Conservation (phyloP, 1,140 invertebrate species). For the Neoseiulus cucumeris region DNA sequence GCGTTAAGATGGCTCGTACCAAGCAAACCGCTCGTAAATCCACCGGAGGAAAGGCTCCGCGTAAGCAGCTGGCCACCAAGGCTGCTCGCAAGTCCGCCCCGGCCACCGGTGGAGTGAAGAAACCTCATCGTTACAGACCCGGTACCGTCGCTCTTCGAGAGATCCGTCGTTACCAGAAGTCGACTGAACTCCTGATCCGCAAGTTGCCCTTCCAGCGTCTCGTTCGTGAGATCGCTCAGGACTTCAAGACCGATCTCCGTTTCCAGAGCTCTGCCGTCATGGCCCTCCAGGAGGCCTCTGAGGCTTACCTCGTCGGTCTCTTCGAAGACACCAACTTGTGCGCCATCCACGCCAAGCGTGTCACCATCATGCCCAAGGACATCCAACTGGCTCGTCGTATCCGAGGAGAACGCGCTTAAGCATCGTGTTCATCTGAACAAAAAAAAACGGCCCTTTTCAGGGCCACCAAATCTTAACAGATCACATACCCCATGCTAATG, state of each 20-base stretch:
- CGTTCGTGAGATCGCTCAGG: conserved; percentile 64
- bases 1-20: conserved; percentile 47
- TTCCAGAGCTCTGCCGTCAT: conserved; percentile 36
- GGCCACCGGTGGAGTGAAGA: conserved; percentile 35
- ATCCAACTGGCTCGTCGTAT: conserved; percentile 64
- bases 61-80: conserved; percentile 54
- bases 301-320: conserved; percentile 43
- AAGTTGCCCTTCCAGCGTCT: conserved; percentile 66
- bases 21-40: conserved; percentile 65
- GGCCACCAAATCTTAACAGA: no score
- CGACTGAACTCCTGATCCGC: conserved; percentile 55
- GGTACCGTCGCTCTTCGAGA: conserved; percentile 65
- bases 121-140: conserved; percentile 40
- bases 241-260: conserved; percentile 41
- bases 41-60: conserved; percentile 58
- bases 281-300: conserved; percentile 18
- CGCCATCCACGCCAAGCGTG: conserved; percentile 78
- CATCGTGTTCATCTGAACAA: no score
- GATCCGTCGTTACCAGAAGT: conserved; percentile 66
- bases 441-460: no score
- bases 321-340: conserved; percentile 83
- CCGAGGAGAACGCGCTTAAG: conserved; percentile 25
- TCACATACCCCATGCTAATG: no score
- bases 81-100: conserved; percentile 33
- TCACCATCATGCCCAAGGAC: conserved; percentile 90